Base-by-base conservation (phyloP, 1,140 invertebrate genomes). In the Zaprionus ornatus region DNA sequence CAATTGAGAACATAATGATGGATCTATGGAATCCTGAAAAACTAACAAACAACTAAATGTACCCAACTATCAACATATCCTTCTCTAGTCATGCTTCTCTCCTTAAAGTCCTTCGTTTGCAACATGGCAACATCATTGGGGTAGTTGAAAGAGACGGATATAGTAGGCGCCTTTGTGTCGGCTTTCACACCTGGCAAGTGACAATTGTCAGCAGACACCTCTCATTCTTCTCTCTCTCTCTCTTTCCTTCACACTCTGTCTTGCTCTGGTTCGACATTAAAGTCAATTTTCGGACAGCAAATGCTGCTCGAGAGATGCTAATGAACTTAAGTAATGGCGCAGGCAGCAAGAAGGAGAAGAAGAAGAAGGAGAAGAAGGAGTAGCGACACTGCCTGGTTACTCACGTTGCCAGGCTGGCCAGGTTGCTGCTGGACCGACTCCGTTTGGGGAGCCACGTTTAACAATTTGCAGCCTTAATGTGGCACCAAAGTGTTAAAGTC, bases 381-480 rank as follows among this genome's bases (percentile, higher is more conserved):
- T 6, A 40, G 37, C 27, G 7, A 29, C 29, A 12, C 32, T 32
- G 19, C 17, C 27, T 3, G 29, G 37, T 9, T 42, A 15, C 32
- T 63, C 60, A 75, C 54, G 70, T 70, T 62, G 45, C 48, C 65
- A 57, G 73, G 35, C 65, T 42, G 15, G 9, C 12, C 32, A 48
- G 48, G 27, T 61, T 15, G 27, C 42, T 52, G 57, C 55, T 65
- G 60, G 27, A 19, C 56, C 45, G 29, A 32, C 29, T 23, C 52
- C 63, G 68, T 52, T 48, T 54, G 42, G 21, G 21, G 27, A 61
- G 74, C 73, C 84, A 88, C 84, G 83, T 87, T 87, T 75, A 87
- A 87, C 84, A 87, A 87, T 87, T 88, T 87, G 84, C 83, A 72
- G 84, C 63, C 80, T 83, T 87, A 87, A 87, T 88, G 84, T 88